These are phyloP conservation scores for Lynx canadensis DNA, from an alignment of 2,113 vertebrate genomes.

Conservation along the genomic window DNA sequence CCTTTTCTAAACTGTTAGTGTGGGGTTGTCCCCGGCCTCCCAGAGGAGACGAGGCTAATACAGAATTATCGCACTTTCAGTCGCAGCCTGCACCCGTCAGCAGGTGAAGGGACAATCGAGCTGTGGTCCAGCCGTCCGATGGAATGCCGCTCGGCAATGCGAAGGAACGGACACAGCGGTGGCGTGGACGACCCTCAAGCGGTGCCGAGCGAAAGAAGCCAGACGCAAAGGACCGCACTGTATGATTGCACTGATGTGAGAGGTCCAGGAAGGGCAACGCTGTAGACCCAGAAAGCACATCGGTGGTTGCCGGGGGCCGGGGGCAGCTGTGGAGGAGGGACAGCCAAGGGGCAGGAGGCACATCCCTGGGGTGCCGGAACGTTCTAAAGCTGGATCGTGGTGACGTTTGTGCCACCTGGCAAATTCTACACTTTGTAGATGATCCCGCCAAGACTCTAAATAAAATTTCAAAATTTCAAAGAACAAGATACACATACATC, in stretches of 20 bases:
- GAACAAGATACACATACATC: too few relatives aligned
- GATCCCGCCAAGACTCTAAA: not conserved
- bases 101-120: not conserved
- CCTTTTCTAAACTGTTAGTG: not conserved
- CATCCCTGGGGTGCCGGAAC: not conserved
- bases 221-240: not conserved
- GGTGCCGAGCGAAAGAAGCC: not conserved
- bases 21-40: not conserved
- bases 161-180: not conserved
- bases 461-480: not conserved
- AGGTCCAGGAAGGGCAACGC: not conserved
- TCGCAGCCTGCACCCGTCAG: not conserved
- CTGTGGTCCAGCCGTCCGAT: fast-evolving
- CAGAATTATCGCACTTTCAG: too few relatives aligned
- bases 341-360: not conserved
- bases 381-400: not conserved
- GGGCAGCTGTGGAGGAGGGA: not conserved
- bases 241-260: not conserved
- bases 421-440: not conserved
- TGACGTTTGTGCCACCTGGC: not conserved
- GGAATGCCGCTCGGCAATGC: not conserved
- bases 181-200: fast-evolving
- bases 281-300: too few relatives aligned
- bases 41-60: not conserved
- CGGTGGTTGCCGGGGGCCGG: not conserved